Evolutionary conservation across 2,888 invertebrate species (phyloP).

Genomic region (Ischnus inquisitorius): DNA sequence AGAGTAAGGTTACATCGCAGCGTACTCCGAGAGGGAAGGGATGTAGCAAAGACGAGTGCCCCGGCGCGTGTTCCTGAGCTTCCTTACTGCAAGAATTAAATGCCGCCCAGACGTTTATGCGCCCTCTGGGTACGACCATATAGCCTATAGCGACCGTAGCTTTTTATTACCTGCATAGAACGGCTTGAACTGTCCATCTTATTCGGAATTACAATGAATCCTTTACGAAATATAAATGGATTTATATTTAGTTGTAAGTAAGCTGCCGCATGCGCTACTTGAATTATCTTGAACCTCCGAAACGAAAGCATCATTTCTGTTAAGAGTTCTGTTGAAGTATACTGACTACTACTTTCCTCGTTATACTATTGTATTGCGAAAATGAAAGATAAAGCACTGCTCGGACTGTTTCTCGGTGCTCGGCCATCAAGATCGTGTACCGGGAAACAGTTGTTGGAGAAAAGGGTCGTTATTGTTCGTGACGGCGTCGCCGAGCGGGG

Average conservation of each 20-base stretch:
- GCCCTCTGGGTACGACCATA: slow-evolving; percentile 36
- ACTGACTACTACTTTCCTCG: background rate
- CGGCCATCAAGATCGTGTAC: background rate
- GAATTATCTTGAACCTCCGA: background rate
- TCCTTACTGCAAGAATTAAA: slow-evolving; percentile 53
- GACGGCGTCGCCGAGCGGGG: slow-evolving; percentile 31
- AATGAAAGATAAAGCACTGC: background rate
- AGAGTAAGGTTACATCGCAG: background rate
- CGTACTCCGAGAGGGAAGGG: background rate
- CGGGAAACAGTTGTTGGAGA: slow-evolving; percentile 21
- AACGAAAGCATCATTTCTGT: background rate
- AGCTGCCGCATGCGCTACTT: background rate
- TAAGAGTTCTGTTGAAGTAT: background rate
- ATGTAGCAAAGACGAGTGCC: background rate
- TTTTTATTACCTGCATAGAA: slow-evolving; percentile 51
- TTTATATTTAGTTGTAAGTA: too few species aligned
- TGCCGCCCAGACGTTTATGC: slow-evolving; percentile 51
- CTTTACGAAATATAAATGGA: background rate
- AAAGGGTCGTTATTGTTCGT: slow-evolving; percentile 50
- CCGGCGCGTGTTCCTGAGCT: slow-evolving; percentile 26
- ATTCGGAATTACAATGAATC: slow-evolving; percentile 38
- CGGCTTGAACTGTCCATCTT: slow-evolving; percentile 29
- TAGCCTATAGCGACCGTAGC: slow-evolving; percentile 22
- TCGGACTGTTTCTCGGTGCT: background rate
- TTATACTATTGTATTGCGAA: background rate